Evolutionary conservation across 92 coral and sea anemone species (phyloP).

Genomic region (Porites cylindrica): DNA sequence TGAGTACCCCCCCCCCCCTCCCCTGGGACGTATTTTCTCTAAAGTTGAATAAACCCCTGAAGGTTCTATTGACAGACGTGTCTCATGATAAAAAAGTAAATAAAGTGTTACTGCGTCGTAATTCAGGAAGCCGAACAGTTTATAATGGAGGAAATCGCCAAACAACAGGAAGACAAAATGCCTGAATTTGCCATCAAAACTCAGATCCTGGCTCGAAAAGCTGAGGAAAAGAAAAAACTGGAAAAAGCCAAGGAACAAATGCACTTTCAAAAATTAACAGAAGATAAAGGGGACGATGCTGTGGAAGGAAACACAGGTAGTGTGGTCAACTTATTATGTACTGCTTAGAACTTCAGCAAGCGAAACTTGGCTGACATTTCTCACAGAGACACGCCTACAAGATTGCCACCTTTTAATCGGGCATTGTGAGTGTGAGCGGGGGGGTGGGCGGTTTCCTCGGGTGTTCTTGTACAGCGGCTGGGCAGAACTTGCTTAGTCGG

Average conservation of each 20-base stretch:
- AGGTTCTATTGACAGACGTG: too few relatives aligned
- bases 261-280: conserved; percentile 58
- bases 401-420: too few relatives aligned
- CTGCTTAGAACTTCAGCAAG: background rate
- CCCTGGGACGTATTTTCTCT: too few relatives aligned
- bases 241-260: conserved; percentile 68
- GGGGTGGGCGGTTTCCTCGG: too few relatives aligned
- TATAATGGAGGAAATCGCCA: conserved; percentile 71
- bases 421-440: too few relatives aligned
- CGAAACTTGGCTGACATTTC: background rate
- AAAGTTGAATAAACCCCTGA: too few relatives aligned
- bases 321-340: background rate
- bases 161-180: conserved; percentile 58
- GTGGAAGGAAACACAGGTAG: background rate
- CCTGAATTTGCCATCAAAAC: conserved; percentile 91
- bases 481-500: too few relatives aligned
- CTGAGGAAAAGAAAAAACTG: conserved; percentile 72
- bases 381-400: too few relatives aligned
- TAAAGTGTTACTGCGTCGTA: too few relatives aligned
- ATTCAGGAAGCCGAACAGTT: conserved; percentile 75
- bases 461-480: too few relatives aligned
- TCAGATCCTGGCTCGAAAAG: conserved; percentile 77
- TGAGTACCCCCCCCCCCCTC: too few relatives aligned
- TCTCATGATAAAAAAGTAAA: too few relatives aligned
- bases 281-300: background rate